Evolutionary conservation across 2,797 vertebrate species (phyloP).

Genomic region (Valencia hispanica): DNA sequence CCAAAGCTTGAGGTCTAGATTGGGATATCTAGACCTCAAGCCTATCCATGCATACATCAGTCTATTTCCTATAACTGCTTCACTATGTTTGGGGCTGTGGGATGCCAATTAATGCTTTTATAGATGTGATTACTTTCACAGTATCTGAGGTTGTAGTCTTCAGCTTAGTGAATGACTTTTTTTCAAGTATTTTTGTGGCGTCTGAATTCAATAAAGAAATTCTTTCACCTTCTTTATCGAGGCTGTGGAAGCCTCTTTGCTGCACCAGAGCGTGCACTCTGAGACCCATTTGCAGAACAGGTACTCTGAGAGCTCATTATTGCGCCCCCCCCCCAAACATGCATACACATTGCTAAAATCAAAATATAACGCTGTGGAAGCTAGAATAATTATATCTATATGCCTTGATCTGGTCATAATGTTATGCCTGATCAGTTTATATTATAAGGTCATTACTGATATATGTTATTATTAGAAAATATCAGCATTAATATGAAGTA

Average conservation of each 20-base stretch:
- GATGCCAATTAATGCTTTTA: neutral
- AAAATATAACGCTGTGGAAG: conserved; percentile 35
- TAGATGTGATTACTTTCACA: neutral
- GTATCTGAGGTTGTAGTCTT: neutral
- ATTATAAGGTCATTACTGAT: neutral
- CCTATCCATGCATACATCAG: neutral
- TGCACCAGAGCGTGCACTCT: conserved; percentile 34
- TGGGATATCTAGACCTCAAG: too few relatives aligned
- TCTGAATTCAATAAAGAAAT: neutral
- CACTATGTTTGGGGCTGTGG: neutral
- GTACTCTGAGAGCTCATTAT: neutral
- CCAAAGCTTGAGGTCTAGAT: rapidly evolving
- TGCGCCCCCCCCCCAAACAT: neutral
- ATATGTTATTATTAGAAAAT: neutral
- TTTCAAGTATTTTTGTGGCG: neutral
- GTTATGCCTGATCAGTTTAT: neutral
- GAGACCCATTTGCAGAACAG: conserved; percentile 1
- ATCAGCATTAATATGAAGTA: neutral
- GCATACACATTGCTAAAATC: neutral
- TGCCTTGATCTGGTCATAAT: neutral
- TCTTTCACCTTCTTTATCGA: conserved; percentile 1
- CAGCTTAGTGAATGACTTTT: neutral
- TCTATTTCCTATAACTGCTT: neutral
- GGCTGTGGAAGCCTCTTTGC: conserved; percentile 45
- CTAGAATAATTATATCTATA: neutral